Base-by-base conservation (phyloP, 2,797 vertebrate species). In the Myotis myotis region DNA sequence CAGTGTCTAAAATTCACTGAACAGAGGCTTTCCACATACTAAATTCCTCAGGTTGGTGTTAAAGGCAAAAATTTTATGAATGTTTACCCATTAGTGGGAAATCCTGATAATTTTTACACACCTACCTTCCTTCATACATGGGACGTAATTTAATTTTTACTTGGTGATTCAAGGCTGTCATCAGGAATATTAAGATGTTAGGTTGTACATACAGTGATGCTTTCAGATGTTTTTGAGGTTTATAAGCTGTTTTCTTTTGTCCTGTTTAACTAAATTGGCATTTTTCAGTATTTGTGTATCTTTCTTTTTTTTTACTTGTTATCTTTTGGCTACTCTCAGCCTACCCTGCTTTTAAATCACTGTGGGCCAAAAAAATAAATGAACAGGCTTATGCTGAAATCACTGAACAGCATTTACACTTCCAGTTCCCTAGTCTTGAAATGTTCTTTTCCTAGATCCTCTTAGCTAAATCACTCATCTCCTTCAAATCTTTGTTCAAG, bases 271-370 rank as follows among this genome's bases (percentile, higher is more conserved):
- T 85, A 71, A 83, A 57, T 51, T 87, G 62, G 33, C 17, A 70
- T 76, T 94, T 93, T 68, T 15, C 8, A 72, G 23, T 80, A 64
- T 66, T 75, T 94, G 10, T 75, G 4, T 51, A 33, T 49, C 25
- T 89, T 86, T 89, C 33, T 76, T 76, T 80, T 28, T 74, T 89
- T 30, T 22, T 72, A 64, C 33, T 51, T 76, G 23, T 79, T 84
- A 90, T 44, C 25, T 95, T 44, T 93, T 85, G 78, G 55, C 62
- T 93, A 2, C 23, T 81, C n/a, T 93, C 28, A 88, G 57, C 47
- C 74, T 53, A 76, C 8, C 38, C 30, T 86, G n/a, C 60, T 82
- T 85, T 84, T 89, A 83, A 92, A 75, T 94, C 47, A 87, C 2
- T 28, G 17, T 81, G 44, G 47, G 13, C 49, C 41, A 74, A 20